Conservation (phyloP, 2,888 invertebrate species). For the Pilophorus perplexus region DNA sequence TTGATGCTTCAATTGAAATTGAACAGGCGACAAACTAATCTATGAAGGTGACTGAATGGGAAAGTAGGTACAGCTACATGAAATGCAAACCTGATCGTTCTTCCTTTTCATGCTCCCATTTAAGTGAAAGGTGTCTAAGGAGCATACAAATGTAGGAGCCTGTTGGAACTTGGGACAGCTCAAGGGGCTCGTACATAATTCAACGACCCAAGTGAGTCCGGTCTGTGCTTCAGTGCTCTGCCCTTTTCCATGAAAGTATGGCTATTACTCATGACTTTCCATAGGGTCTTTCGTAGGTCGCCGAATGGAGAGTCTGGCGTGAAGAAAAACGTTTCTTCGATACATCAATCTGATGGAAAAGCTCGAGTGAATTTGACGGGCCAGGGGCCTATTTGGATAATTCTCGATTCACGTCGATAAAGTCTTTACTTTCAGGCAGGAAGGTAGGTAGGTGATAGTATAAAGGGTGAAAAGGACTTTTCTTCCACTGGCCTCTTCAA, state of each 20-base stretch:
- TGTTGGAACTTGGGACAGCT: not conserved
- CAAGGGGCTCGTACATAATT: slow-evolving; percentile 24
- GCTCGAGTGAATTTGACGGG: not conserved
- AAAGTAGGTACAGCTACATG: no score
- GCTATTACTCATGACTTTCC: slow-evolving; percentile 15
- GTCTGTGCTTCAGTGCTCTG: not conserved
- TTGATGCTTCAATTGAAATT: no score
- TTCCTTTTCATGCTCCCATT: slow-evolving; percentile 2
- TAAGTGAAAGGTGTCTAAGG: slow-evolving; percentile 8
- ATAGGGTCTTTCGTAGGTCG: not conserved
- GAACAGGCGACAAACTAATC: no score
- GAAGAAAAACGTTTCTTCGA: not conserved
- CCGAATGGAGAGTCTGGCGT: not conserved
- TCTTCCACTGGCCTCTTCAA: no score
- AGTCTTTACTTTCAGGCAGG: no score
- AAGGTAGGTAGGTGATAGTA: no score
- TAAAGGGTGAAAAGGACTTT: no score
- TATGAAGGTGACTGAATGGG: no score
- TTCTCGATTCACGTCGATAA: not conserved
- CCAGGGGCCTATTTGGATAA: not conserved
- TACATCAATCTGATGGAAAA: not conserved
- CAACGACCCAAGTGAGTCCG: slow-evolving; percentile 16
- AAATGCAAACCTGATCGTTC: not conserved
- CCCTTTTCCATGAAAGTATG: not conserved
- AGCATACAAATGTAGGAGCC: slow-evolving; percentile 30